phyloP scores from a whole-genome alignment of 2,113 vertebrate species.

The Tichodroma muraria region DNA sequence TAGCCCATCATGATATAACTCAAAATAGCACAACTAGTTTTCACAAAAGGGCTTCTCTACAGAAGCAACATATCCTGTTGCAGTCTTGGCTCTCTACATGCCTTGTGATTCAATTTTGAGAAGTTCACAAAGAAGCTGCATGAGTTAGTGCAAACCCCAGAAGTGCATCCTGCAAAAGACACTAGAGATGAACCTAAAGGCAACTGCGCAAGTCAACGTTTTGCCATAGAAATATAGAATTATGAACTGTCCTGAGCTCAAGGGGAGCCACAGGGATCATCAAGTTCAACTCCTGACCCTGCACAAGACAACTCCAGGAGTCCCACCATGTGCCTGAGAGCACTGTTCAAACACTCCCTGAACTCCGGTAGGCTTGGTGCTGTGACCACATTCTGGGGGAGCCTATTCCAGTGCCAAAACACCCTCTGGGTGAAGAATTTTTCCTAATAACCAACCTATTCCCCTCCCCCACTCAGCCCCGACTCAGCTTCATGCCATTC shows the following conservation, averaged over 20 bases:
- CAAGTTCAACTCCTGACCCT: background rate
- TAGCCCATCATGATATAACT: background rate
- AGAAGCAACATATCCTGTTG: background rate
- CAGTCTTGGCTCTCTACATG: background rate
- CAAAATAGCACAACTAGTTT: background rate
- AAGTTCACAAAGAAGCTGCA: background rate
- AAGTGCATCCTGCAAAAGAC: background rate
- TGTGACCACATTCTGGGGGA: background rate
- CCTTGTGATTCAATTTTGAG: background rate
- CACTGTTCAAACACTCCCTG: background rate
- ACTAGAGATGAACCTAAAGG: background rate
- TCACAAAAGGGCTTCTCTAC: fast-evolving
- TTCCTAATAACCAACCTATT: background rate
- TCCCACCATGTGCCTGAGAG: background rate
- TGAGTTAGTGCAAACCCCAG: background rate
- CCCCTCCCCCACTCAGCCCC: no score
- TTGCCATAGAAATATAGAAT: background rate
- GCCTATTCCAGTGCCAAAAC: background rate
- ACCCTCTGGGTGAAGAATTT: background rate
- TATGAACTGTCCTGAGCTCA: background rate
- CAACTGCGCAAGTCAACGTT: fast-evolving
- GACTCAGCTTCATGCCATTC: background rate
- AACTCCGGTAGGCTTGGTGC: background rate
- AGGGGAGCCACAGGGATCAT: background rate
- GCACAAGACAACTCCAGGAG: background rate